Evolutionary conservation across 2,888 invertebrate species (phyloP), one percentile per base, ranked within the genome.

Genomic region (Dioctria linearis): DNA sequence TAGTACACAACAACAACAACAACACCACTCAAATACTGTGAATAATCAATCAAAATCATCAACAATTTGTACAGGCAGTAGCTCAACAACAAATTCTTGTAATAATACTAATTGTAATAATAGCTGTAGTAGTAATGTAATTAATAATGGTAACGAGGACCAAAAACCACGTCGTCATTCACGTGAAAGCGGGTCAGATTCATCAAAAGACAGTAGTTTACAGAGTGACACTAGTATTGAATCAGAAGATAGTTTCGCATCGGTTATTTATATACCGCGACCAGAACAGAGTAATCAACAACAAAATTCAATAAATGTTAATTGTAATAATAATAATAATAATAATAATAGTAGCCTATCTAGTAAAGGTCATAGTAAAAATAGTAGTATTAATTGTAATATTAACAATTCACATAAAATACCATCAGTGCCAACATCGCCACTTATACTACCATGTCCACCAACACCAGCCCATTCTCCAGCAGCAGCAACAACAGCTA

Each of bases 191-290:
- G 96, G 96, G 11, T 96, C 96, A 3, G 95, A 95, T 86, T 95
- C 95, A 5, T 95, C 95, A 3, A 95, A 95, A 89, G 95, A 95
- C 85, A 95, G 96, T 87, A 96, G 96, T 87, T 91, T 97, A 81
- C 97, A 97, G 89, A 96, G 96, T 87, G 97, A 97, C 86, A 97
- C 97, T 1, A 96, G 96, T 89, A 95, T 97, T 51, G 97, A 97
- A 88, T 96, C 96, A 1, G 97, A 97, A 88, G 97, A 97, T 86
- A 96, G 96, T 88, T 96, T 97, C 86, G 96, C 96, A 80, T 96
- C 96, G 83, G 97, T 97, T 66, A 97, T 97, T 86, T 96, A 94
- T 87, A 94, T 96, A 85, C 96, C 96, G 80, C 96, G 95, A 89
- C 93, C 95, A 73, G 95, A 95, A 85, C 69, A 71, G 39, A 49